Evolutionary conservation across 2,888 invertebrate genomes (phyloP).

Genomic region (Deroplatys truncata): DNA sequence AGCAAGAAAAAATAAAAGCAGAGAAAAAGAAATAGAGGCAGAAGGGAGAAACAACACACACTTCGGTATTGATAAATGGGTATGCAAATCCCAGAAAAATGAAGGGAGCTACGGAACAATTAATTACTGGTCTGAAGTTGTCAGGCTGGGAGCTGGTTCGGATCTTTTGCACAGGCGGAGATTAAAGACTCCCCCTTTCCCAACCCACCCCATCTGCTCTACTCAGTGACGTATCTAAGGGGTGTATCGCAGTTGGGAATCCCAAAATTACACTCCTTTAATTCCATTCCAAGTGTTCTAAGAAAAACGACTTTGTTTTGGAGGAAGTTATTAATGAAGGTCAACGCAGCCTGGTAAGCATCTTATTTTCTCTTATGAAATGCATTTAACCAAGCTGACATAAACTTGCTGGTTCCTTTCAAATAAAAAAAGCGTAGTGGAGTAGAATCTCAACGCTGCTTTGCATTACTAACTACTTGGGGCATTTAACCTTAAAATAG

Average conservation of each 20-base stretch:
- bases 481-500: too few relatives aligned
- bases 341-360: neutral
- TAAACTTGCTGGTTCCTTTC: too few relatives aligned
- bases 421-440: too few relatives aligned
- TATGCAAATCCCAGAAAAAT: slow-evolving; percentile 25
- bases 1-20: neutral
- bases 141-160: slow-evolving; percentile 11
- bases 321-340: neutral
- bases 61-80: slow-evolving; percentile 23
- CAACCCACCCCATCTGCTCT: neutral
- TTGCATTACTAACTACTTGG: too few relatives aligned
- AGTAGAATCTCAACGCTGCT: too few relatives aligned
- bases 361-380: neutral
- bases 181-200: slow-evolving; percentile 12
- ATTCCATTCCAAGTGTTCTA: neutral
- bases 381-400: neutral
- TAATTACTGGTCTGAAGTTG: slow-evolving; percentile 27
- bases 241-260: neutral
- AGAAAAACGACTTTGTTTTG: neutral
- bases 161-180: slow-evolving; percentile 21
- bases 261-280: neutral
- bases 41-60: neutral
- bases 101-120: slow-evolving; percentile 21
- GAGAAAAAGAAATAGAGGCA: neutral
- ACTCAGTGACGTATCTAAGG: neutral